phyloP scores from a whole-genome alignment of 2,113 vertebrate species.

The Silurus asotus region DNA sequence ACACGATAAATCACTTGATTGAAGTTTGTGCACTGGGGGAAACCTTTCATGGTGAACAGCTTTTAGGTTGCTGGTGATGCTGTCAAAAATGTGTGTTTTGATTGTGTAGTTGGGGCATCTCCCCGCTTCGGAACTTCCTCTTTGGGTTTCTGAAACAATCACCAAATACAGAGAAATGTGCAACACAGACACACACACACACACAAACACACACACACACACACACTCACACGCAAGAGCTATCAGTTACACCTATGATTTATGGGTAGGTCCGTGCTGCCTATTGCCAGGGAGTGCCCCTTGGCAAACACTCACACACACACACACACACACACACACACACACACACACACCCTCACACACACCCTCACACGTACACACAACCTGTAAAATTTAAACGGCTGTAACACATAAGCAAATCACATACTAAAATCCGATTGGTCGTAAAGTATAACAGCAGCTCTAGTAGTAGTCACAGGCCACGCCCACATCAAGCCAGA shows the following conservation, averaged over 20 bases:
- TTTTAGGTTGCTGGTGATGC: neutral
- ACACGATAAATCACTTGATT: too few species aligned
- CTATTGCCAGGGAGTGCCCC: neutral
- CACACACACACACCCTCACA: neutral
- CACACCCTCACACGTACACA: conserved; percentile 1
- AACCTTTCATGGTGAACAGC: neutral
- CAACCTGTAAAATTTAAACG: neutral
- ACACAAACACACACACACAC: neutral
- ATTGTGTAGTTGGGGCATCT: conserved; percentile 21
- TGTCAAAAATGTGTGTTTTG: neutral
- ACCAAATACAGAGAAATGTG: neutral
- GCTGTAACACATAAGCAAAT: neutral
- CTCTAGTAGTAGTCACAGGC: neutral
- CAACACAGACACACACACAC: too few species aligned
- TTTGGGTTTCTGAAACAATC: conserved; percentile 3
- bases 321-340: conserved; percentile 3
- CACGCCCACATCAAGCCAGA: too few species aligned
- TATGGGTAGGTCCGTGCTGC: neutral
- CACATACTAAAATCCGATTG: neutral
- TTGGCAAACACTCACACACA: neutral
- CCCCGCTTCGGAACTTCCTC: conserved; percentile 26
- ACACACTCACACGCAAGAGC: neutral
- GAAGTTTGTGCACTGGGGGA: neutral
- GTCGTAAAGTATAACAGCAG: neutral
- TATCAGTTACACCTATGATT: conserved; percentile 11